Evolutionary conservation across 2,888 invertebrate species (phyloP), one percentile per base, ranked within the genome.

Genomic region (Andrena minutula): DNA sequence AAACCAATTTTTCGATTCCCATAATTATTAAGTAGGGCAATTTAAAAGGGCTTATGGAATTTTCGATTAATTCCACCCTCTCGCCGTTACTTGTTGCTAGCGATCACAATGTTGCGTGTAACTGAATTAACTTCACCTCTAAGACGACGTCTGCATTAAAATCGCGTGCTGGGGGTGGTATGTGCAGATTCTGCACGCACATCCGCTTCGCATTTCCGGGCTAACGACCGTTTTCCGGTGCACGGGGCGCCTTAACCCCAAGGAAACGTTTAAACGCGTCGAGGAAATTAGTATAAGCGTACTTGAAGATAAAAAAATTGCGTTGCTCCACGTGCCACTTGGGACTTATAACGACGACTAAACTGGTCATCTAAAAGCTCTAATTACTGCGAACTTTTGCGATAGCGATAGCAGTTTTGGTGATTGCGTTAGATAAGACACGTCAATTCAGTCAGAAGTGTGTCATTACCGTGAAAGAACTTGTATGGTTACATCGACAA

Each of bases 141-240:
- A 83, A 78, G 79, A 78, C 78, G 81, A 83, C 61, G 81, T 75
- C 74, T 78, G 83, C 76, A 79, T 86, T 80, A 83, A 80, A 73
- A 82, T 89, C 71, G 87, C 86, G 82, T 83, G 84, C 56, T 63
- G 49, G 51, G 26, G 69, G 82, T 73, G 61, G 73, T 77, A 58
- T 82, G 74, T 63, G 58, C 51, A 79, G 87, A 83, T 88, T 89
- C 86, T 86, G 85, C 92, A 92, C 92, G 92, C 91, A 92, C 88
- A 89, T 92, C 92, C 92, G 90, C 76, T 88, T 79, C 85, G 80
- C 80, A 81, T 90, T 89, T 83, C 89, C 86, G 66, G 75, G 81
- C 86, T 89, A 92, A 92, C 87, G 70, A 86, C 73, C 85, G 76
- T 83, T 82, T 91, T 91, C 91, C 91, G 90, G 86, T 83, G 84